Evolutionary conservation across 2,797 vertebrate genomes (phyloP).

Genomic region (Eulemur albifrons): DNA sequence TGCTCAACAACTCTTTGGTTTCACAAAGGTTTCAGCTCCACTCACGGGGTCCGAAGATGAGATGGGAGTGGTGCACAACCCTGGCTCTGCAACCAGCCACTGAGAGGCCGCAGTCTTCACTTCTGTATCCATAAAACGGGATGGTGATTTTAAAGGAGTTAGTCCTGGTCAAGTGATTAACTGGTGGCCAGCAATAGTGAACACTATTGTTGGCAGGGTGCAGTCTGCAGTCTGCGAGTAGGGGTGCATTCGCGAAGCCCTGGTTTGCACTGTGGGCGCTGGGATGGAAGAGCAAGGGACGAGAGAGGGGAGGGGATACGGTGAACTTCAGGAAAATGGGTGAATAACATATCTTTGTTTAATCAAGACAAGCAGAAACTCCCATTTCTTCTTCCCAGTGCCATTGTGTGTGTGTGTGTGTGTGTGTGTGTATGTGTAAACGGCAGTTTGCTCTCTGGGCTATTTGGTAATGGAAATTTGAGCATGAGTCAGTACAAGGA

Average conservation of each 20-base stretch:
- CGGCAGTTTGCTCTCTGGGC: background rate
- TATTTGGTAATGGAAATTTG: background rate
- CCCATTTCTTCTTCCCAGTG: background rate
- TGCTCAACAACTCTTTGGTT: background rate
- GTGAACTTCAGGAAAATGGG: background rate
- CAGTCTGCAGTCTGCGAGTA: background rate
- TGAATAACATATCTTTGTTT: background rate
- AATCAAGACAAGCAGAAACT: background rate
- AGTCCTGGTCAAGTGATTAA: background rate
- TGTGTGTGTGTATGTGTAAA: background rate
- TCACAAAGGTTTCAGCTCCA: background rate
- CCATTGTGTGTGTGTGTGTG: background rate
- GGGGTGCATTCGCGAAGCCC: background rate
- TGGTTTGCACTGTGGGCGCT: background rate
- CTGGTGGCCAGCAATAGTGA: background rate
- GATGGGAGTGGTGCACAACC: accelerated
- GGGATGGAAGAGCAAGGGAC: background rate
- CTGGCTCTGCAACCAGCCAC: background rate
- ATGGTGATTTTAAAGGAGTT: background rate
- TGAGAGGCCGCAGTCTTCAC: background rate
- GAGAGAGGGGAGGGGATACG: background rate
- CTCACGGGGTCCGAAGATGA: too few relatives aligned
- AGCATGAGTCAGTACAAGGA: background rate
- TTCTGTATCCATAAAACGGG: background rate
- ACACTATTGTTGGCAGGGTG: background rate